phyloP scores from a whole-genome alignment of 1,140 invertebrate genomes.

The Neotoxoptera formosana region DNA sequence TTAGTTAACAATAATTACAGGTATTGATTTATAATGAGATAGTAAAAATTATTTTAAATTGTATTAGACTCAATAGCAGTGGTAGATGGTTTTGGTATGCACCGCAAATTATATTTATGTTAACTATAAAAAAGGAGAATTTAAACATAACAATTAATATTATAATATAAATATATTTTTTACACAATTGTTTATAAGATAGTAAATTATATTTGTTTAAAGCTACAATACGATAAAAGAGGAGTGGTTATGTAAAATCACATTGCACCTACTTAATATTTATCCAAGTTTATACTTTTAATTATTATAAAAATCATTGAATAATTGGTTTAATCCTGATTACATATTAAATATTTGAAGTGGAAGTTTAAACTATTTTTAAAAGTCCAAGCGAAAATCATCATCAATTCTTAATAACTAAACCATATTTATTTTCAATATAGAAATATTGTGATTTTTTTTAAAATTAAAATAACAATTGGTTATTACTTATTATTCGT shows the following conservation, averaged over 20 bases:
- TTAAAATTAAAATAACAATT: conserved; percentile 31
- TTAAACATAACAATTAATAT: too few species aligned
- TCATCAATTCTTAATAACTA: not conserved
- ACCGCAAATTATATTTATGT: too few species aligned
- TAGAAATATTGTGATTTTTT: not conserved
- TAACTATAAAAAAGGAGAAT: too few species aligned
- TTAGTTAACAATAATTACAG: too few species aligned
- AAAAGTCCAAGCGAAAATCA: not conserved
- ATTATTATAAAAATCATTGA: not conserved
- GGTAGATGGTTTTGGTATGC: too few species aligned
- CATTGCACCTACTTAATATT: not conserved
- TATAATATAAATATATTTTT: not conserved
- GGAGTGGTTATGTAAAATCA: not conserved
- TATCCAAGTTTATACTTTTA: not conserved
- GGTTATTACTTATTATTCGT: conserved; percentile 1
- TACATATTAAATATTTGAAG: not conserved
- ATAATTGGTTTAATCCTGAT: not conserved
- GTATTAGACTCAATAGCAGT: too few species aligned
- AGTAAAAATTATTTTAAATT: too few species aligned
- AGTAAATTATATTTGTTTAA: not conserved
- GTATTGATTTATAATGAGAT: too few species aligned
- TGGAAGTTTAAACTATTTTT: not conserved
- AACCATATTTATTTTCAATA: not conserved
- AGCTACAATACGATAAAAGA: not conserved
- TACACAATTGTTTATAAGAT: not conserved